phyloP scores from a whole-genome alignment of 2,888 invertebrate genomes.

The Scaeva pyrastri region DNA sequence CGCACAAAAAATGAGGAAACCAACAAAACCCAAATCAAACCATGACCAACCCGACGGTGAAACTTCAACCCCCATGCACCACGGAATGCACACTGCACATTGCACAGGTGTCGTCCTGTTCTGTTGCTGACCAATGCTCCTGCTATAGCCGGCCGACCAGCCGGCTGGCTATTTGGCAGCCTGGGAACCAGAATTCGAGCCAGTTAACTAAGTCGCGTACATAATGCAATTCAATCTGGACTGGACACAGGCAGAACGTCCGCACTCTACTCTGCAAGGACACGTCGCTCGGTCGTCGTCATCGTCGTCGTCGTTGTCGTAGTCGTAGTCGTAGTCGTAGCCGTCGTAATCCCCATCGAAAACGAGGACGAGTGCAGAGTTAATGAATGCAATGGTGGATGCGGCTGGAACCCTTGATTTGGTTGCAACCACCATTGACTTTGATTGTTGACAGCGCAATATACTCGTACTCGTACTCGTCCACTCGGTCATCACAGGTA shows the following conservation, averaged over 20 bases:
- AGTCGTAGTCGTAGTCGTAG: constrained; percentile 1
- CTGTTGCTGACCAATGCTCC: constrained; percentile 30
- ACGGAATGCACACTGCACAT: constrained; percentile 58
- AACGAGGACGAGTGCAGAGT: constrained; percentile 55
- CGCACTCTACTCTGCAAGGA: constrained; percentile 63
- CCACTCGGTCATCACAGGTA: no score
- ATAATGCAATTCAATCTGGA: constrained; percentile 71
- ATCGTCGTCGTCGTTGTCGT: neutral
- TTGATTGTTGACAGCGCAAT: constrained; percentile 68
- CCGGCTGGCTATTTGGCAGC: constrained; percentile 51
- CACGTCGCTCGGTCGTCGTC: constrained; percentile 29
- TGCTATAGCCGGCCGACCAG: constrained; percentile 47
- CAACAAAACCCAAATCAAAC: constrained; percentile 52
- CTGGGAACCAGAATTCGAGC: constrained; percentile 71
- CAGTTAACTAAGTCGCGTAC: constrained; percentile 60
- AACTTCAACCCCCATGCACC: constrained; percentile 59
- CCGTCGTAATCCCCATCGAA: constrained; percentile 47
- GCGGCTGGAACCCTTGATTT: constrained; percentile 68
- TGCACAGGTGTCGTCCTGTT: constrained; percentile 59
- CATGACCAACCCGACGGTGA: constrained; percentile 68
- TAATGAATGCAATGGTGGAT: constrained; percentile 69
- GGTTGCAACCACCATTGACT: constrained; percentile 55
- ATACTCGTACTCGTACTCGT: neutral
- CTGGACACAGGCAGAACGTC: constrained; percentile 22
- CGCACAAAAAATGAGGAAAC: constrained; percentile 42